These are phyloP conservation scores for Phymorhynchus buccinoides DNA, from an alignment of 1,140 invertebrate species.

Conservation along the genomic window DNA sequence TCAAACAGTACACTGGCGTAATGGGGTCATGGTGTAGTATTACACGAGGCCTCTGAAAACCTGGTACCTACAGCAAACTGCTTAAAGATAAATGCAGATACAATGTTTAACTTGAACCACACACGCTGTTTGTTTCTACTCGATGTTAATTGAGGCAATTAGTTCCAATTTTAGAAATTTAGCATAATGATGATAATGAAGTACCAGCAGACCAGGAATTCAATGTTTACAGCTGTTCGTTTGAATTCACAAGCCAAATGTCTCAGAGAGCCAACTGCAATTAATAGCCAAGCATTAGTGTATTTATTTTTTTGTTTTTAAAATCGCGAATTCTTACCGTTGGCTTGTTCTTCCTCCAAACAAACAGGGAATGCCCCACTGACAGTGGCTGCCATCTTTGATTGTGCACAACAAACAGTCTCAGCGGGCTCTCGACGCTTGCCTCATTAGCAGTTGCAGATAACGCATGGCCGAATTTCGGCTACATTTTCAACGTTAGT, in stretches of 20 bases:
- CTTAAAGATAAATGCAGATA: background rate
- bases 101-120: background rate
- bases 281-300: background rate
- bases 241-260: background rate
- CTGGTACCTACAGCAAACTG: background rate
- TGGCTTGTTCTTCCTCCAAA: slow-evolving; percentile 51
- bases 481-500: background rate
- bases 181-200: slow-evolving; percentile 15
- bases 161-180: slow-evolving; percentile 13
- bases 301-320: background rate
- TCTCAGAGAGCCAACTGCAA: too few species aligned
- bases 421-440: slow-evolving; percentile 52
- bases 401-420: slow-evolving; percentile 51
- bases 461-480: slow-evolving; percentile 33
- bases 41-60: background rate
- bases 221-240: background rate
- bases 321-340: slow-evolving; percentile 38
- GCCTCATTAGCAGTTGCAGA: slow-evolving; percentile 44
- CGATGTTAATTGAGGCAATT: background rate
- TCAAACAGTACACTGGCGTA: background rate
- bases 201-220: background rate
- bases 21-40: background rate
- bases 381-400: slow-evolving; percentile 57
- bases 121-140: background rate
- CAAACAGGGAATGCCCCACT: slow-evolving; percentile 56